Evolutionary conservation across 2,113 vertebrate species (phyloP), one percentile per base, ranked within the genome.

Genomic region (Petrocephalus zakoni): DNA sequence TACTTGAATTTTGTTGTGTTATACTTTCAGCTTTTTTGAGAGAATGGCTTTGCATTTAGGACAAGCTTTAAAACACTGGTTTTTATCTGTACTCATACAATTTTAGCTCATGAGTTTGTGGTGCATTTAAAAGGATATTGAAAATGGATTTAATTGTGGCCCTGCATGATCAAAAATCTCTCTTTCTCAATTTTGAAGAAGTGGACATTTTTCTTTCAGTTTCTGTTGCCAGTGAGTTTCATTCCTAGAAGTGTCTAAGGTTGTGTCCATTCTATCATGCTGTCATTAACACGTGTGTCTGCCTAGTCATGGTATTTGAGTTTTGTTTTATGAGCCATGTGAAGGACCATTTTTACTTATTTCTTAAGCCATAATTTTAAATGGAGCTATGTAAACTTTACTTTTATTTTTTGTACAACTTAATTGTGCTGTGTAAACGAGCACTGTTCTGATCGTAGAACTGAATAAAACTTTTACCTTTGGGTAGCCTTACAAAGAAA

Each of bases 381-480:
- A 83, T 47, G 17, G 81, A 83, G 42, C 42, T 83, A 42, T 83
- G 21, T 83, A 46, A 49, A 22, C 15, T 19, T n/a, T 49, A 5
- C 46, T 81, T 83, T 83, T 47, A 46, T 83, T 83, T 83, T 83
- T 83, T 49, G 42, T 83, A 83, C 42, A 47, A 47, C 21, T 49
- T 83, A 83, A 83, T 83, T 83, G 46, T 83, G 49, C 81, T 83
- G 81, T 49, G 10, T 83, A 49, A 83, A 42, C 49, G 81, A 83
- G 22, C 81, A 49, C 21, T 83, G 78, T 83, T 83, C 81, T 83
- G 81, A 49, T 83, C 81, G 1, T 83, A 83, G 81, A 83, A 83
- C 81, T 83, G 42, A 83, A 83, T 83, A n/a, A 83, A 47, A 83
- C 81, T 17, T 83, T 83, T 83, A 83, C 81, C 81, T 83, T 83